These are phyloP conservation scores for Chamaea fasciata DNA, from an alignment of 2,113 vertebrate genomes.

Conservation along the genomic window DNA sequence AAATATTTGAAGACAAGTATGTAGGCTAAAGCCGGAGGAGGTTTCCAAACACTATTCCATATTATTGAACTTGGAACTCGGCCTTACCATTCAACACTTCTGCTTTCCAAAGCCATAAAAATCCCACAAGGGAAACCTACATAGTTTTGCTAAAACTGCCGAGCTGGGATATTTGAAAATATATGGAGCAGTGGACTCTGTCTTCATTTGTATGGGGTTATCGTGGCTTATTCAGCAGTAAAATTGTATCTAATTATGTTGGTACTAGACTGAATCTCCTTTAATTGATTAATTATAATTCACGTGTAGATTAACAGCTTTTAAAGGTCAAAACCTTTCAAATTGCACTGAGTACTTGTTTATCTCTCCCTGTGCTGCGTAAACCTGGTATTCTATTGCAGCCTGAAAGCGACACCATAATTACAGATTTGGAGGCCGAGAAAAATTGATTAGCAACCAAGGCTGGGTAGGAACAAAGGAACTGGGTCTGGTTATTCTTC, in stretches of 20 bases:
- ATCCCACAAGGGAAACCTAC: not conserved
- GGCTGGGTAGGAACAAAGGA: constrained; percentile 13
- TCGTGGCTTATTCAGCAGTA: constrained; percentile 25
- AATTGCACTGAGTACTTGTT: constrained; percentile 60
- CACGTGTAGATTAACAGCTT: constrained; percentile 60
- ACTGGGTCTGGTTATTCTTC: not conserved
- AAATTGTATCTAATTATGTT: constrained; percentile 68
- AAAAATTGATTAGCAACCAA: constrained; percentile 36
- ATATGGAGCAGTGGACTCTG: constrained; percentile 1
- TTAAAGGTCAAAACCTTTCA: constrained; percentile 67
- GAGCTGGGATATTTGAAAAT: not conserved
- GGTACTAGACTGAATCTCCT: constrained; percentile 63
- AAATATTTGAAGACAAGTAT: not conserved
- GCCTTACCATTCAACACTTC: not conserved
- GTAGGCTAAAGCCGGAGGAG: not conserved
- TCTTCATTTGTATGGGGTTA: constrained; percentile 20
- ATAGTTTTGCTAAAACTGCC: not conserved
- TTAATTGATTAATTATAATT: constrained; percentile 69
- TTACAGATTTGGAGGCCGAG: constrained; percentile 46
- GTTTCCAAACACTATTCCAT: not conserved
- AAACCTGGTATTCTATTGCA: constrained; percentile 61
- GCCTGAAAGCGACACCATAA: constrained; percentile 60
- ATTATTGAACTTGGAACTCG: not conserved
- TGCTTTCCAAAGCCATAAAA: not conserved
- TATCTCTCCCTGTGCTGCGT: constrained; percentile 60